A percentile compares a stretch with the other conserved stretches of the same genome.
These are phyloP conservation scores for Emydoidea blandingii DNA, from an alignment of 2,797 vertebrate species.

Conservation along the genomic window DNA sequence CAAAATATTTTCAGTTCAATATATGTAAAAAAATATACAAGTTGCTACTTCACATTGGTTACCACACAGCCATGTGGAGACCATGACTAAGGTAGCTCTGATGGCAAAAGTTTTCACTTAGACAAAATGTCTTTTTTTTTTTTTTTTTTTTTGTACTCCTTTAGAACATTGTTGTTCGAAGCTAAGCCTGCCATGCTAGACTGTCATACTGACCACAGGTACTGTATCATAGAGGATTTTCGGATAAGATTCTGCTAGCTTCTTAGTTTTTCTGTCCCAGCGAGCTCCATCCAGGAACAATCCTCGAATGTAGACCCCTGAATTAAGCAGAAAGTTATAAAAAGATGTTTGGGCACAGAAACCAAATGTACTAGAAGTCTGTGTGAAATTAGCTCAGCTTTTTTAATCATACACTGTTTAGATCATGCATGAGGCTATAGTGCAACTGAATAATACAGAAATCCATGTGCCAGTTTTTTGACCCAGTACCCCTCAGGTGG, in stretches of 20 bases:
- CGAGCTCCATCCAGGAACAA: slow-evolving; percentile 91
- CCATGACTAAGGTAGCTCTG: neutral
- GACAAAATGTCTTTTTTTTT: neutral
- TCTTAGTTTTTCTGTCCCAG: slow-evolving; percentile 88
- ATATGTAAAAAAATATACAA: neutral
- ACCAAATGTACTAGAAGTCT: neutral
- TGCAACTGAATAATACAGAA: neutral
- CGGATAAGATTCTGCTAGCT: slow-evolving; percentile 88
- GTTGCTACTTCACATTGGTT: neutral
- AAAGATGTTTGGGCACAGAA: neutral
- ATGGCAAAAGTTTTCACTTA: neutral
- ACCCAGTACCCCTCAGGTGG: neutral
- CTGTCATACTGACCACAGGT: slow-evolving; percentile 85
- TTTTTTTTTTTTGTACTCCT: neutral
- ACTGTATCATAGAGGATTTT: slow-evolving; percentile 90
- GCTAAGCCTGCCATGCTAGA: neutral
- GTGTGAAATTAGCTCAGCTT: neutral
- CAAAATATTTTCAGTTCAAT: neutral
- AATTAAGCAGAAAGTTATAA: neutral
- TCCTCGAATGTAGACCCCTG: slow-evolving; percentile 89
- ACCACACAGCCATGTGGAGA: neutral
- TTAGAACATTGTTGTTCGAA: neutral
- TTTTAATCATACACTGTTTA: neutral
- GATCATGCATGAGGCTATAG: neutral
- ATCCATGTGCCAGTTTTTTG: neutral